phyloP scores from a whole-genome alignment of 2,113 vertebrate species.

The Monopterus albus region DNA sequence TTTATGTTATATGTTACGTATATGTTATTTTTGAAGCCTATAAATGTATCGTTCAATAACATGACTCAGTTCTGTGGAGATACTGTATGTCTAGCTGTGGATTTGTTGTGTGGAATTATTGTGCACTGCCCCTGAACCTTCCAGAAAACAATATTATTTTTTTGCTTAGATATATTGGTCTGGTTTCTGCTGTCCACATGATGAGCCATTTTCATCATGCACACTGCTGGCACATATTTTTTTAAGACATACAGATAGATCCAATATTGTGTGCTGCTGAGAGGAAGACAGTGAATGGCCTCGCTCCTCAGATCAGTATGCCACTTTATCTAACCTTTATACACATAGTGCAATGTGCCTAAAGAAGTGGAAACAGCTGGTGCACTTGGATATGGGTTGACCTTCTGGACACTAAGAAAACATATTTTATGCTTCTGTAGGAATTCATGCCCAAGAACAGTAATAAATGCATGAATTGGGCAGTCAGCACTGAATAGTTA shows the following conservation, averaged over 20 bases:
- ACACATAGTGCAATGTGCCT: not conserved
- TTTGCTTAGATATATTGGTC: not conserved
- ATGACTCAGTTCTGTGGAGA: not conserved
- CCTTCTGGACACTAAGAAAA: not conserved
- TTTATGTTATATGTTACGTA: too few relatives aligned
- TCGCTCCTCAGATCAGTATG: not conserved
- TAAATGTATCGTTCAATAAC: not conserved
- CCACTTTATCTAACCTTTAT: not conserved
- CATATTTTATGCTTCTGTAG: not conserved
- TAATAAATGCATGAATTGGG: not conserved
- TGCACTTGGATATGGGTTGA: not conserved
- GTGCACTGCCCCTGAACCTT: not conserved
- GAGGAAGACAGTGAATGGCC: not conserved
- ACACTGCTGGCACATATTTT: conserved; percentile 4
- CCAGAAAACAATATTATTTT: not conserved
- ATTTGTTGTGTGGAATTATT: not conserved
- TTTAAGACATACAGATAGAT: conserved; percentile 6
- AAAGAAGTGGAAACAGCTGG: not conserved
- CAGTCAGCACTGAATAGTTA: too few relatives aligned
- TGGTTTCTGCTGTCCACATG: not conserved
- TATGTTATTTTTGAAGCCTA: not conserved
- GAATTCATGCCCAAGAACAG: not conserved
- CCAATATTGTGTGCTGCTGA: not conserved
- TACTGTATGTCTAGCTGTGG: not conserved
- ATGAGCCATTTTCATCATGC: not conserved